phyloP scores from a whole-genome alignment of 1,140 invertebrate genomes.

The Octopus bimaculoides region DNA sequence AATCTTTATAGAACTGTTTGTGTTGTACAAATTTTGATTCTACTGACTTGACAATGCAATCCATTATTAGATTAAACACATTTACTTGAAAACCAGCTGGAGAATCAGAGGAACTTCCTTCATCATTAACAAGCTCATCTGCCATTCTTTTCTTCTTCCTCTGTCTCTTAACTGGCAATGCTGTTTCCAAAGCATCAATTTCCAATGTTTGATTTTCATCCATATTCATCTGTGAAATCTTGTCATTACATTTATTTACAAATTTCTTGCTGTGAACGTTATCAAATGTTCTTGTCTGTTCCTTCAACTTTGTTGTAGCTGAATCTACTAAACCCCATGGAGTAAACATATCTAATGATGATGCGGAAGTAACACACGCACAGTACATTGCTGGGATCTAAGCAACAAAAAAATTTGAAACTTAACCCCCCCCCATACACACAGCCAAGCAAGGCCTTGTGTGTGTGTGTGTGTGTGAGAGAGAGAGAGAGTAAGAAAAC shows the following conservation, averaged over 20 bases:
- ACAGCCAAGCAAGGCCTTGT: too few relatives aligned
- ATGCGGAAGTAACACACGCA: too few relatives aligned
- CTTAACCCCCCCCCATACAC: too few relatives aligned
- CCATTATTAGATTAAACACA: conserved; percentile 2
- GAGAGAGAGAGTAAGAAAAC: too few relatives aligned
- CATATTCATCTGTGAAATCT: conserved; percentile 7
- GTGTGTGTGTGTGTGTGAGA: too few relatives aligned
- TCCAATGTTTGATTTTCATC: conserved; percentile 1
- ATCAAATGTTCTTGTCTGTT: conserved; percentile 7
- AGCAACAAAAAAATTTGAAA: too few relatives aligned
- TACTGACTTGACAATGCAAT: conserved; percentile 1
- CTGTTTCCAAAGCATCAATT: not conserved
- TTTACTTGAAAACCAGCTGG: not conserved
- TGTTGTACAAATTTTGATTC: not conserved
- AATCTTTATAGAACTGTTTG: conserved; percentile 2
- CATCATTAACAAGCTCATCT: conserved; percentile 2
- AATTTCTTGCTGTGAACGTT: conserved; percentile 7
- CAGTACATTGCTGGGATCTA: too few relatives aligned
- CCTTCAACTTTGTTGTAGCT: conserved; percentile 7
- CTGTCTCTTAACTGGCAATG: not conserved
- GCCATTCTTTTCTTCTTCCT: conserved; percentile 1
- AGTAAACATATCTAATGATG: conserved; percentile 7
- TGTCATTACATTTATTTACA: conserved; percentile 7
- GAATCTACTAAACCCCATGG: conserved; percentile 4
- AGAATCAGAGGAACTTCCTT: not conserved